phyloP scores from a whole-genome alignment of 2,113 vertebrate species.

The Xyrauchen texanus region DNA sequence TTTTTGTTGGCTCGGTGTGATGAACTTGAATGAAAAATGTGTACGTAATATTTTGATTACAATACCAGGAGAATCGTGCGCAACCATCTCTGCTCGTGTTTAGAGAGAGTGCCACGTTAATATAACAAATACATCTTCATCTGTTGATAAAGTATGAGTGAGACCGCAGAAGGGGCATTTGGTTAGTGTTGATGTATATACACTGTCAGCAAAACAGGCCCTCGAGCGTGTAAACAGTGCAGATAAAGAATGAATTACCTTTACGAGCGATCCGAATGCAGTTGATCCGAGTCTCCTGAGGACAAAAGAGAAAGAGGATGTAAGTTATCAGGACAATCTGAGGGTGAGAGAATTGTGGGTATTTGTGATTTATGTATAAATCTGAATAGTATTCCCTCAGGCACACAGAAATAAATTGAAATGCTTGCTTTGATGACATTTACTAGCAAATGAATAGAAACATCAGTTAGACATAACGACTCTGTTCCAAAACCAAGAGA shows the following conservation, averaged over 20 bases:
- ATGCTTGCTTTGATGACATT: neutral
- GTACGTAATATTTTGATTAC: neutral
- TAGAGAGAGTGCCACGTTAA: conserved; percentile 1
- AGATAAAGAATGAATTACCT: conserved; percentile 76
- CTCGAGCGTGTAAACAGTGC: conserved; percentile 22
- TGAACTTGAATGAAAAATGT: neutral
- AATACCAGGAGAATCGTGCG: neutral
- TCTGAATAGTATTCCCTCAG: conserved; percentile 1
- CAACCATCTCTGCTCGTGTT: neutral
- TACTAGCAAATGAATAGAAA: conserved; percentile 19
- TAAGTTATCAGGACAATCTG: neutral
- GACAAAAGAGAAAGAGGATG: conserved; percentile 44
- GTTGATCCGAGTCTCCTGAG: conserved; percentile 89
- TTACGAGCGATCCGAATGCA: conserved; percentile 92
- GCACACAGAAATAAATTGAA: neutral
- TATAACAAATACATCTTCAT: conserved; percentile 13
- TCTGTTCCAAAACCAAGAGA: neutral
- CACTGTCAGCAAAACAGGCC: neutral
- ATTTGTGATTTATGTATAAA: conserved; percentile 6
- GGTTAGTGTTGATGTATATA: conserved; percentile 14
- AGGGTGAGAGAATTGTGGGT: neutral
- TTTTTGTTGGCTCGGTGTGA: neutral
- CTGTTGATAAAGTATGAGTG: conserved; percentile 17
- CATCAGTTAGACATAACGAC: neutral
- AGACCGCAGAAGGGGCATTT: neutral